Conservation (phyloP, 2,113 vertebrate species). For the Pavo muticus region DNA sequence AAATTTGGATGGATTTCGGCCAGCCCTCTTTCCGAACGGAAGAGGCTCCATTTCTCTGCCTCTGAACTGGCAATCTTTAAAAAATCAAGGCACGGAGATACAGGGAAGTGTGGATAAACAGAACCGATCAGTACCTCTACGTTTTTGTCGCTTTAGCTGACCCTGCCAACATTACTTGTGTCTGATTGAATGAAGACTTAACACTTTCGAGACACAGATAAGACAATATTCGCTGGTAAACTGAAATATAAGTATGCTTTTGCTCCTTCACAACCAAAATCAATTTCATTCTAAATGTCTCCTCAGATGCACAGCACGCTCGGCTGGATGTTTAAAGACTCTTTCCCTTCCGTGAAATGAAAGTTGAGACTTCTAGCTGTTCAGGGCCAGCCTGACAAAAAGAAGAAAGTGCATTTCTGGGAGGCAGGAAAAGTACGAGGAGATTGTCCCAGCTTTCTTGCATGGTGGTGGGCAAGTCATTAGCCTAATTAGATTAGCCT, state of each 20-base stretch:
- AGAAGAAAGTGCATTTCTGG: not conserved
- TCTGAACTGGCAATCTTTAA: not conserved
- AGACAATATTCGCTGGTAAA: not conserved
- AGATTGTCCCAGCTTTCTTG: not conserved
- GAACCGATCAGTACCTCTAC: not conserved
- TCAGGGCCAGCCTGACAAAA: not conserved
- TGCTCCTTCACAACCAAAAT: not conserved
- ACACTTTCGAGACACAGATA: not conserved
- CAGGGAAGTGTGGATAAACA: not conserved
- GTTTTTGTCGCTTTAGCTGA: accelerated
- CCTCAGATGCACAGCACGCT: not conserved
- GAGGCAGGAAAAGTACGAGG: not conserved
- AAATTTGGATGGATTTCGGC: not conserved
- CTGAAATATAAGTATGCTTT: not conserved
- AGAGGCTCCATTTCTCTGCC: not conserved
- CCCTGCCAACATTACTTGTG: accelerated
- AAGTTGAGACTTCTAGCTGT: not conserved
- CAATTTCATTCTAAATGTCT: not conserved
- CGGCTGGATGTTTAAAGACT: not conserved
- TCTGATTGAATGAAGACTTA: not conserved
- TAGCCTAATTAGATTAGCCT: conserved; percentile 40
- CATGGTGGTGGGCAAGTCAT: not conserved
- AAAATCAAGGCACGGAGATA: not conserved
- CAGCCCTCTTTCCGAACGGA: not conserved
- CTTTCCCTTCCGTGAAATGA: not conserved